phyloP scores from a whole-genome alignment of 2,797 vertebrate species.

The Scleropages formosus region DNA sequence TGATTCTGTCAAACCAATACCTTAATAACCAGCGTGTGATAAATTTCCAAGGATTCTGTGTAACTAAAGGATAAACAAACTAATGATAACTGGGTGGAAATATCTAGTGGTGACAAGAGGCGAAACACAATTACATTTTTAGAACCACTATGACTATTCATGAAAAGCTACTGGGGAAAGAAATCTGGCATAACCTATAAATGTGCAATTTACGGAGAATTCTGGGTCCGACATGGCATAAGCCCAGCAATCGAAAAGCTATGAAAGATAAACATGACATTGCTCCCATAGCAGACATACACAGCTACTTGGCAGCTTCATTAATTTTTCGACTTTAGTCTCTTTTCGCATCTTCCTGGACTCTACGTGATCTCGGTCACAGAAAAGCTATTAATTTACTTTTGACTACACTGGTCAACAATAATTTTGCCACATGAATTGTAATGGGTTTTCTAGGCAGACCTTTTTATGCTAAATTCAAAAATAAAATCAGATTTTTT shows the following conservation, averaged over 20 bases:
- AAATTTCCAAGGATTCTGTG: not conserved
- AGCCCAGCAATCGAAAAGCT: not conserved
- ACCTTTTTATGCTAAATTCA: too few species aligned
- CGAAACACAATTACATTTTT: not conserved
- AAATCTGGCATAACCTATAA: too few species aligned
- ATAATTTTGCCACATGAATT: too few species aligned
- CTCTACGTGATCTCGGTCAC: too few species aligned
- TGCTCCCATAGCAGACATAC: not conserved
- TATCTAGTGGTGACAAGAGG: not conserved
- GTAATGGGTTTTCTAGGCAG: too few species aligned
- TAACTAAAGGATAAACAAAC: conserved; percentile 20
- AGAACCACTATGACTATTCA: not conserved
- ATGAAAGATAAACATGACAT: not conserved
- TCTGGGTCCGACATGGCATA: not conserved
- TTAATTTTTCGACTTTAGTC: not conserved
- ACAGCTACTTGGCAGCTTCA: not conserved
- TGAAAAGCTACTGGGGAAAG: not conserved
- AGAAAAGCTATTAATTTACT: too few species aligned
- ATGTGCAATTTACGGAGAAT: conserved; percentile 9
- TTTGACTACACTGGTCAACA: too few species aligned
- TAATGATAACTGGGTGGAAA: not conserved
- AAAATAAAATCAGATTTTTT: too few species aligned
- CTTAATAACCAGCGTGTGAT: not conserved
- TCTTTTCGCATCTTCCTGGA: not conserved
- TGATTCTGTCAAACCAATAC: not conserved